Percentiles rank a stretch among this genome's conserved stretches.
Evolutionary conservation across 64 coral and sea anemone species (phyloP).

Genomic region (Pocillopora damicornis): DNA sequence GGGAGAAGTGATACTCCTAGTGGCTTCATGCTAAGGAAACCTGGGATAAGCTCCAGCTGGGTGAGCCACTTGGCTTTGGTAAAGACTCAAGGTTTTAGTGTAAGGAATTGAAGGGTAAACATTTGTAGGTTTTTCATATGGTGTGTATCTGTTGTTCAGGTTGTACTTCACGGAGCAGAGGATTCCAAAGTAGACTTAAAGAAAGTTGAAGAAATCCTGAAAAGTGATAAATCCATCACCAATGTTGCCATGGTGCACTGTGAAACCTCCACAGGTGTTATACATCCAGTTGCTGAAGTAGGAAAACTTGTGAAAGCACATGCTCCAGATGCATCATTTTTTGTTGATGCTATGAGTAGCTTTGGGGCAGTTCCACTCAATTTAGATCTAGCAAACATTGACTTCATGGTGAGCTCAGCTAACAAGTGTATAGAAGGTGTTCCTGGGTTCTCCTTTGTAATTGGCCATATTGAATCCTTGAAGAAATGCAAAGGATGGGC

Average conservation of each 20-base stretch:
- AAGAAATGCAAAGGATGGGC: conserved; percentile 76
- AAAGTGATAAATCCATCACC: conserved; percentile 59
- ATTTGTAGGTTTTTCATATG: neutral
- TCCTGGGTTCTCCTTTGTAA: conserved; percentile 92
- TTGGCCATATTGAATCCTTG: conserved; percentile 72
- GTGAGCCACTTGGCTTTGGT: too few relatives aligned
- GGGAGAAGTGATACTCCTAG: neutral
- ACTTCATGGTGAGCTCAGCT: conserved; percentile 94
- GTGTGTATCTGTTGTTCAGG: conserved; percentile 25
- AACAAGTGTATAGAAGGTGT: conserved; percentile 99
- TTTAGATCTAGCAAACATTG: conserved; percentile 67
- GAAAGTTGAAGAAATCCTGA: conserved; percentile 66
- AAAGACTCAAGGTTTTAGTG: too few relatives aligned
- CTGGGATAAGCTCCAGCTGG: neutral
- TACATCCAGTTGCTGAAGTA: conserved; percentile 80
- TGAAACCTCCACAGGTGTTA: conserved; percentile 91
- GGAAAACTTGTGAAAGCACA: conserved; percentile 73
- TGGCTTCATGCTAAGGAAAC: neutral
- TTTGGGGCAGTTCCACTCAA: conserved; percentile 96
- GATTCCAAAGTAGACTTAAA: conserved; percentile 61
- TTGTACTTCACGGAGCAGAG: conserved; percentile 71
- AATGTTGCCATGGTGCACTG: conserved; percentile 93
- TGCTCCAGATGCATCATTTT: conserved; percentile 81
- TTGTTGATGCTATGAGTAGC: conserved; percentile 99
- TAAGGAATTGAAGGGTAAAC: too few relatives aligned